phyloP scores from a whole-genome alignment of 92 coral and sea anemone species.

The Nematostella vectensis region DNA sequence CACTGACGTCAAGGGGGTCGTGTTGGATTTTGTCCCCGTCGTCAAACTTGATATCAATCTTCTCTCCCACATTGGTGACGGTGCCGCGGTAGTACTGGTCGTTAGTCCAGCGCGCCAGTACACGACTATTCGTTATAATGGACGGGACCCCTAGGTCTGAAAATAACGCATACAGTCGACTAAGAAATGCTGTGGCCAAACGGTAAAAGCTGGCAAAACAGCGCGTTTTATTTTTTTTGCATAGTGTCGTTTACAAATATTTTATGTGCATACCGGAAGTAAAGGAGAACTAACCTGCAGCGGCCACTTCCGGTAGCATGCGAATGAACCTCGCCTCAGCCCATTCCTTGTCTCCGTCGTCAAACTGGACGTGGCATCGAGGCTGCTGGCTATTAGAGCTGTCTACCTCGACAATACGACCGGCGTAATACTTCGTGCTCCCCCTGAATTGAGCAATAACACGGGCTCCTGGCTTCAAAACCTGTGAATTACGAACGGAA shows the following conservation, averaged over 20 bases:
- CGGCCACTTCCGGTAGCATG: conserved; percentile 26
- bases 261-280: too few species aligned
- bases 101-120: conserved; percentile 48
- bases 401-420: conserved; percentile 28
- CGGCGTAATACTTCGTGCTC: conserved; percentile 32
- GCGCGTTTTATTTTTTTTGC: too few species aligned
- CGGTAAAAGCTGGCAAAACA: too few species aligned
- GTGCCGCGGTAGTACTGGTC: conserved; percentile 40
- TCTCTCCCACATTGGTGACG: conserved; percentile 39
- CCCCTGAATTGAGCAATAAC: conserved; percentile 30
- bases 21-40: conserved; percentile 48
- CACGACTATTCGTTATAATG: conserved; percentile 31
- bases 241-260: too few species aligned
- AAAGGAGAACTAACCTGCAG: too few species aligned
- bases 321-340: conserved; percentile 19
- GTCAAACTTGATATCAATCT: conserved; percentile 43
- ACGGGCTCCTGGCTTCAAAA: conserved; percentile 35
- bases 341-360: conserved; percentile 44
- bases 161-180: background rate
- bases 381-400: conserved; percentile 21
- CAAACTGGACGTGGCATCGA: conserved; percentile 36
- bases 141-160: conserved; percentile 18
- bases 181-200: too few species aligned
- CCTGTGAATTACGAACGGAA: too few species aligned
- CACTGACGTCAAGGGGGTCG: conserved; percentile 44